Percentiles rank a stretch among this genome's conserved stretches.
Evolutionary conservation across 2,113 vertebrate genomes (phyloP).

Genomic region (Blennius ocellaris): DNA sequence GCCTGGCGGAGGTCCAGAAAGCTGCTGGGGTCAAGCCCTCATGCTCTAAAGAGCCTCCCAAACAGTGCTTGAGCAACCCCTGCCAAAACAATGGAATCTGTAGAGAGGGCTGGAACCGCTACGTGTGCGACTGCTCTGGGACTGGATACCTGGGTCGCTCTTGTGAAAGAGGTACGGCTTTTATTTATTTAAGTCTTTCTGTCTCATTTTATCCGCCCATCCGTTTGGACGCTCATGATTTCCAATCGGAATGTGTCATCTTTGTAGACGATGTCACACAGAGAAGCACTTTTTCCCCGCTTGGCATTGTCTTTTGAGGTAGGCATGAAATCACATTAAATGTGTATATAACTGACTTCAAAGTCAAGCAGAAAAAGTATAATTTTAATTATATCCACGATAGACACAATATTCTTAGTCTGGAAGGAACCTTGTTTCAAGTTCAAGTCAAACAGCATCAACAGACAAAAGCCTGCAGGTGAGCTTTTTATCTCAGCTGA

Average conservation of each 20-base stretch:
- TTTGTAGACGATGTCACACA: conserved; percentile 12
- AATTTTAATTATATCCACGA: conserved; percentile 7
- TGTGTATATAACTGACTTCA: conserved; percentile 27
- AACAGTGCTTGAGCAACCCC: conserved; percentile 97
- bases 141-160: conserved; percentile 95
- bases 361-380: conserved; percentile 3
- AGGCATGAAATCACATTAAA: background rate
- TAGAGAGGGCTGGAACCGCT: conserved; percentile 98
- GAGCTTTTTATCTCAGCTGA: conserved; percentile 33
- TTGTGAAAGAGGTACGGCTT: conserved; percentile 93
- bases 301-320: background rate
- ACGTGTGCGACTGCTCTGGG: conserved; percentile 96
- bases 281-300: conserved; percentile 1
- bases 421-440: conserved; percentile 21
- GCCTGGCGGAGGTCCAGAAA: conserved; percentile 94
- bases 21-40: conserved; percentile 97
- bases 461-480: conserved; percentile 18
- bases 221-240: background rate
- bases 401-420: conserved; percentile 35
- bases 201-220: background rate
- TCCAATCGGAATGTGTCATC: background rate
- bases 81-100: conserved; percentile 96
- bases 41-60: conserved; percentile 93
- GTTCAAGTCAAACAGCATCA: conserved; percentile 10
- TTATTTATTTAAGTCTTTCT: background rate